Conservation (phyloP, 2,797 vertebrate genomes). For the Babyrousa celebensis region DNA sequence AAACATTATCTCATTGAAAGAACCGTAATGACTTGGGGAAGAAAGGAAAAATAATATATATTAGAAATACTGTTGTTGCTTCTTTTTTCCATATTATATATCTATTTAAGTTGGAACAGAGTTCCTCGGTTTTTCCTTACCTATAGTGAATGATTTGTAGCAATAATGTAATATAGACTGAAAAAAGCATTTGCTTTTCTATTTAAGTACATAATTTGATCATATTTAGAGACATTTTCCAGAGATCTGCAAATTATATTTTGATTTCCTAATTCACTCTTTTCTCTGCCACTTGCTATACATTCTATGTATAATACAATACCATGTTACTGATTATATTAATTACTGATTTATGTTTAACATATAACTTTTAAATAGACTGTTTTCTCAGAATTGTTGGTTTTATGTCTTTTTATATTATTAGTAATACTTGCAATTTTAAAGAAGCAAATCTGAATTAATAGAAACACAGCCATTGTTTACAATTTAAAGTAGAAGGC, state of each 20-base stretch:
- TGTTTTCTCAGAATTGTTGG: constrained; percentile 52
- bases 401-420: constrained; percentile 35
- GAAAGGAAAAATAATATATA: constrained; percentile 20
- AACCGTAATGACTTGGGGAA: constrained; percentile 59
- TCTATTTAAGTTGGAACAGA: constrained; percentile 50
- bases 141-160: constrained; percentile 46
- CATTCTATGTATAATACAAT: not conserved
- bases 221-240: constrained; percentile 70
- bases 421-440: constrained; percentile 22
- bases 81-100: constrained; percentile 29
- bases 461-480: constrained; percentile 21
- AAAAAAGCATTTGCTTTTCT: constrained; percentile 62
- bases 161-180: constrained; percentile 21
- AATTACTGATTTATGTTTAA: constrained; percentile 55
- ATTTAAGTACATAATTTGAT: constrained; percentile 58
- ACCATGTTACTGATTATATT: constrained; percentile 46
- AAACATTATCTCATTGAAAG: constrained; percentile 10
- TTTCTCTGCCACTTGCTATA: constrained; percentile 27
- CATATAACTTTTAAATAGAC: constrained; percentile 25
- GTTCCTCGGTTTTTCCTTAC: not conserved
- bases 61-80: not conserved
- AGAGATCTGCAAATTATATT: constrained; percentile 69
- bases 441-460: not conserved
- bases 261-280: constrained; percentile 67
- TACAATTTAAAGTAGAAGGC: constrained; percentile 30